Conservation (phyloP, 2,888 invertebrate species). For the Hydroisotoma schaefferi region DNA sequence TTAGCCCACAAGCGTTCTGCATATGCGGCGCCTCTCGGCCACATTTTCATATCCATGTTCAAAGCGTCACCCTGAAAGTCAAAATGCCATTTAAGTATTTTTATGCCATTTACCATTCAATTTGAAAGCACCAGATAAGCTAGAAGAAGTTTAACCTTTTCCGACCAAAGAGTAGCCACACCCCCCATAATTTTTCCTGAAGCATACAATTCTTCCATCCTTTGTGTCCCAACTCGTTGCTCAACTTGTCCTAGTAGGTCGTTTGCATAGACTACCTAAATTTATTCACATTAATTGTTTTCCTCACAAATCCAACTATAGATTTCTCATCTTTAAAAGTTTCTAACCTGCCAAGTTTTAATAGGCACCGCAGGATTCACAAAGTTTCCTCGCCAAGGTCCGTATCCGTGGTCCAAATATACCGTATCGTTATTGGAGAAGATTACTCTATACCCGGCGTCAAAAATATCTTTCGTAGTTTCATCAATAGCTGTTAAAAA, state of each 20-base stretch:
- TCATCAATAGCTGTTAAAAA: slow-evolving; percentile 57
- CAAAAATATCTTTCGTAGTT: slow-evolving; percentile 59
- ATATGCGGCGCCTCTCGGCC: slow-evolving; percentile 79
- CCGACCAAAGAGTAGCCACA: slow-evolving; percentile 81
- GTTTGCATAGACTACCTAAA: neutral
- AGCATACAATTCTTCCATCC: slow-evolving; percentile 16
- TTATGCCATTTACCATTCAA: neutral
- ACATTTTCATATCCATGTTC: slow-evolving; percentile 62
- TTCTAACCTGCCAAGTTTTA: slow-evolving; percentile 42
- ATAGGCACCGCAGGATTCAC: slow-evolving; percentile 32
- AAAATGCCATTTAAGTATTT: neutral
- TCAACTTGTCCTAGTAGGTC: slow-evolving; percentile 7
- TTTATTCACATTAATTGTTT: neutral
- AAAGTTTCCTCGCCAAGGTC: slow-evolving; percentile 52
- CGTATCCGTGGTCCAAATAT: slow-evolving; percentile 81
- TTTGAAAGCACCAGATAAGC: too few species aligned
- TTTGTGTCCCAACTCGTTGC: neutral
- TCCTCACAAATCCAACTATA: neutral
- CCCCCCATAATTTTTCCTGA: slow-evolving; percentile 60
- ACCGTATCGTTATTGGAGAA: slow-evolving; percentile 82
- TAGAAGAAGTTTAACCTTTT: too few species aligned
- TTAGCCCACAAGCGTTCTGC: slow-evolving; percentile 81
- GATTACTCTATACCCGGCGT: slow-evolving; percentile 70
- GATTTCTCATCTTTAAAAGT: slow-evolving; percentile 44
- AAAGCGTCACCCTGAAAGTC: slow-evolving; percentile 57